A percentile compares a stretch with the other conserved stretches of the same genome.
These are phyloP conservation scores for Anastrepha ludens DNA, from an alignment of 1,140 invertebrate genomes.

Conservation along the genomic window DNA sequence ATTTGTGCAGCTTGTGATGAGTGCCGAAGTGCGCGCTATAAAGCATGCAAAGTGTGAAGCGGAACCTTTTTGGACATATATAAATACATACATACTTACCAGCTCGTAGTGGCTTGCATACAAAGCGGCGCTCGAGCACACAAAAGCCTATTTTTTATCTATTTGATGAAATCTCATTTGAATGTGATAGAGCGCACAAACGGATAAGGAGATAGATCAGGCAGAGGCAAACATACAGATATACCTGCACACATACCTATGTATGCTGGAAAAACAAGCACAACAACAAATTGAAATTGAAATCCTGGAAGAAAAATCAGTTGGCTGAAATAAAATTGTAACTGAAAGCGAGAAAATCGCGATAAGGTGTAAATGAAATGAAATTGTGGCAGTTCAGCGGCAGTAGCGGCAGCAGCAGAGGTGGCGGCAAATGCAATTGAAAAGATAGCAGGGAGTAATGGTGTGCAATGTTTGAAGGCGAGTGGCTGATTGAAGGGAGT, in stretches of 20 bases:
- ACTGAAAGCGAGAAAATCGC: constrained; percentile 36
- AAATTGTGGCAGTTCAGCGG: constrained; percentile 27
- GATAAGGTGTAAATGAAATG: constrained; percentile 50
- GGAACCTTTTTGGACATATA: constrained; percentile 29
- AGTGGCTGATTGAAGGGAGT: background rate
- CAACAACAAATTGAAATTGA: background rate
- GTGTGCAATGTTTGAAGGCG: background rate
- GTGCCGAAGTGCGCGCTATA: background rate
- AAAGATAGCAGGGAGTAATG: background rate
- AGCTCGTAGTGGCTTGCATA: background rate
- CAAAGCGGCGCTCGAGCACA: background rate
- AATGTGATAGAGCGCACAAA: constrained; percentile 49
- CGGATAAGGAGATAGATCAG: constrained; percentile 21
- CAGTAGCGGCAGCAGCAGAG: background rate
- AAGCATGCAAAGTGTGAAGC: background rate
- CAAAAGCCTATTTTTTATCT: constrained; percentile 21
- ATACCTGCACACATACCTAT: background rate
- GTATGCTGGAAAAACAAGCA: background rate
- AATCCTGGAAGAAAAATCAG: constrained; percentile 7
- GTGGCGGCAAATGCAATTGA: constrained; percentile 18
- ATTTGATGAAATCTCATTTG: constrained; percentile 50
- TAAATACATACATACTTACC: background rate
- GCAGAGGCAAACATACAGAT: background rate
- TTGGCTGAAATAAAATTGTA: constrained; percentile 33
- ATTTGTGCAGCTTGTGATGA: constrained; percentile 23